phyloP scores from a whole-genome alignment of 2,797 vertebrate species.

The Pygocentrus nattereri region DNA sequence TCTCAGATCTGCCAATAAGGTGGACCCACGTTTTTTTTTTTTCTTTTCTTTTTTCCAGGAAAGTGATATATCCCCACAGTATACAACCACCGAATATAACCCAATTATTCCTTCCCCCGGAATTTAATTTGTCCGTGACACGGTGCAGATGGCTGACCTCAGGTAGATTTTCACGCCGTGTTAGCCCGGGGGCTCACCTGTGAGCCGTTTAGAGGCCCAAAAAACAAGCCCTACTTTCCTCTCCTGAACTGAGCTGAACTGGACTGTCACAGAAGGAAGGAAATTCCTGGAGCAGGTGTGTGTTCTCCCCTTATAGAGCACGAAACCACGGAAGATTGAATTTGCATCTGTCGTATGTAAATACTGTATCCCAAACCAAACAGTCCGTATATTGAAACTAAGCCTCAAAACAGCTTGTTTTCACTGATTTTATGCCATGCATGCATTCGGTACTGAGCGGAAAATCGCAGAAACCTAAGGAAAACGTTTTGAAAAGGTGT shows the following conservation, averaged over 20 bases:
- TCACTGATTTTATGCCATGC: too few species aligned
- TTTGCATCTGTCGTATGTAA: too few species aligned
- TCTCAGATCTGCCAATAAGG: conserved; percentile 85
- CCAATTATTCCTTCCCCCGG: conserved; percentile 68
- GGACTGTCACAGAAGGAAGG: not conserved
- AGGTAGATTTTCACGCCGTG: conserved; percentile 30
- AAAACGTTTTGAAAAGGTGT: too few species aligned
- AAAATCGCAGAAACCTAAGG: too few species aligned
- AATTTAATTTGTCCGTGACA: conserved; percentile 67
- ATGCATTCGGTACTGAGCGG: too few species aligned
- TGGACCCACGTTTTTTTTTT: conserved; percentile 74
- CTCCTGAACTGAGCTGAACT: too few species aligned
- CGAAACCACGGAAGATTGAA: too few species aligned
- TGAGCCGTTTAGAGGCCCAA: not conserved
- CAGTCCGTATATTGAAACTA: too few species aligned
- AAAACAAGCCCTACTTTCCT: not conserved
- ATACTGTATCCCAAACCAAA: too few species aligned
- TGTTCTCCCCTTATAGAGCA: too few species aligned
- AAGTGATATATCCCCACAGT: conserved; percentile 75
- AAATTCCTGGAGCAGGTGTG: not conserved
- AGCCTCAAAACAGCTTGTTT: too few species aligned
- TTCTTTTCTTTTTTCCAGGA: conserved; percentile 58
- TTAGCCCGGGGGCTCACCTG: conserved; percentile 50
- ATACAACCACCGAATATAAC: conserved; percentile 67
- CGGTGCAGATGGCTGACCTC: conserved; percentile 54